phyloP scores from a whole-genome alignment of 1,140 invertebrate species.

The Andrena cerasifolii region DNA sequence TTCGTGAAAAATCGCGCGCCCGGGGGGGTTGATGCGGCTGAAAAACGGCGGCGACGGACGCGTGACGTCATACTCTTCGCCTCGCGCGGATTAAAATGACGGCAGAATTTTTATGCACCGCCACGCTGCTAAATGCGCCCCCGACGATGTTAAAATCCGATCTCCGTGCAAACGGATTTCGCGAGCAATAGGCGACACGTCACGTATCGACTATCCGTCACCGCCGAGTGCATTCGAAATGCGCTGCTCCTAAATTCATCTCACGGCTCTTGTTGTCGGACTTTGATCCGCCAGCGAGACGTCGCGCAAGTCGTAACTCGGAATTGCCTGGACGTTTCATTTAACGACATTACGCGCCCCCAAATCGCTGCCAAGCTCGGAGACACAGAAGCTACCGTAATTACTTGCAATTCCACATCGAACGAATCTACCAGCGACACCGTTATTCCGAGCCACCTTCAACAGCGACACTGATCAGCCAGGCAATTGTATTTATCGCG shows the following conservation, averaged over 20 bases:
- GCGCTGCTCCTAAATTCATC: conserved; percentile 29
- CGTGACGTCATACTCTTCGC: background rate
- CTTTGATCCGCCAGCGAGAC: background rate
- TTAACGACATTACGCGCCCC: background rate
- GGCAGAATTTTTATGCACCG: background rate
- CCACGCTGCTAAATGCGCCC: background rate
- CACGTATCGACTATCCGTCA: conserved; percentile 50
- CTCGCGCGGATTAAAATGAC: conserved; percentile 7
- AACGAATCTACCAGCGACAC: too few relatives aligned
- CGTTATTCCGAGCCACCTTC: too few relatives aligned
- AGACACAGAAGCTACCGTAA: too few relatives aligned
- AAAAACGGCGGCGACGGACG: background rate
- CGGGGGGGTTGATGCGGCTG: background rate
- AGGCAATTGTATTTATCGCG: background rate
- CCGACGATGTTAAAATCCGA: background rate
- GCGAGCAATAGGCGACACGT: conserved; percentile 6
- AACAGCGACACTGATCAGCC: too few relatives aligned
- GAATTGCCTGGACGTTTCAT: background rate
- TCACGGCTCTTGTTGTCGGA: background rate
- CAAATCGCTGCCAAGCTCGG: too few relatives aligned
- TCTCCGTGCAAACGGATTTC: background rate
- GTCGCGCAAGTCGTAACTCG: background rate
- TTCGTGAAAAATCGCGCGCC: background rate
- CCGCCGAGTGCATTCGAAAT: conserved; percentile 8
- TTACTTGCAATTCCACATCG: too few relatives aligned